Evolutionary conservation across 2,113 vertebrate species (phyloP), one percentile per base, ranked within the genome.

Genomic region (Neogobius melanostomus): DNA sequence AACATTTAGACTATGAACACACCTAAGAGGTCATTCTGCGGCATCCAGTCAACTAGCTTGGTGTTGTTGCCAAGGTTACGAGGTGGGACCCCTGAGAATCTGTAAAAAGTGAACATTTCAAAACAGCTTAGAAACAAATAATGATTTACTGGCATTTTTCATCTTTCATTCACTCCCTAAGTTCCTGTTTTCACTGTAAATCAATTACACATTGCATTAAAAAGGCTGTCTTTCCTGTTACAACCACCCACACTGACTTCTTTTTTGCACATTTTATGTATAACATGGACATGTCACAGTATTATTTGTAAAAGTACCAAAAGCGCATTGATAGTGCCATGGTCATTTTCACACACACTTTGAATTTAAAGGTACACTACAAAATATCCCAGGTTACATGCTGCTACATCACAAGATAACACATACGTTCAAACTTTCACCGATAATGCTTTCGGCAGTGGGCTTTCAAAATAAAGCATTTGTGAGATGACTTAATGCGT

Each of bases 11-110:
- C 8, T 9, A n/a, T 66, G 28, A 9, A 91, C 95, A 95, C 82
- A 98, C 97, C 98, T 72, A 99, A 90, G 66, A 99, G 91, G 83
- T 99, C 98, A 1, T 99, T 99, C 82, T 99, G 98, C 10, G 98
- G 98, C 92, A 99, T 91, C 98, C 98, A 99, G 60, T 98, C 96
- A 82, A 98, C 95, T 46, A 99, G 95, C 86, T 96, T 98, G 4
- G 97, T 99, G 84, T 99, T 99, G 89, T 96, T 97, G 71, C 96
- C 96, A 64, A 99, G 93, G 89, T 98, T 98, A 85, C 88, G 93
- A 46, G 98, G 98, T 80, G 93, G 94, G 54, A 92, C 92, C 85
- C 98, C 98, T 74, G 98, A 98, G 93, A 97, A 99, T 84, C 98
- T 99, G 6, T 60, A 63, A 46, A n/a, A 50, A 69, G 7, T 9